Evolutionary conservation across 37 sponge, comb jelly and placozoan species (phyloP), one percentile per base, ranked within the genome.

Genomic region (Mnemiopsis leidyi): DNA sequence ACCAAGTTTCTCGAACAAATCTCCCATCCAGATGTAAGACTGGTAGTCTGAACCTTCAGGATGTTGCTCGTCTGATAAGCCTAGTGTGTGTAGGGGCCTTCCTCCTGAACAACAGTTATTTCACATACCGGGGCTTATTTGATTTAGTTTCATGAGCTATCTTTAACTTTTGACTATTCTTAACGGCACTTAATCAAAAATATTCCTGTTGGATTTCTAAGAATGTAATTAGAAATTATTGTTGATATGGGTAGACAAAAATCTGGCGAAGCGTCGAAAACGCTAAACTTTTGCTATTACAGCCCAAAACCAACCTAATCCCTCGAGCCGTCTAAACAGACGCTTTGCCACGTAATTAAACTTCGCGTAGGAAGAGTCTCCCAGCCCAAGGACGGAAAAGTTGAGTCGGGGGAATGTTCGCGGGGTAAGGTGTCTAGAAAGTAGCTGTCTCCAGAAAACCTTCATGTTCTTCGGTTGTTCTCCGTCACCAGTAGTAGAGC

Each of bases 381-480:
- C 99, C 1, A 99, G 94, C 0, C 97, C 99, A n/a, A 97, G 92
- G 0, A 99, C 96, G 20, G 94, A 94, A 40, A 94, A 93, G 67
- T 94, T 69, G 31, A 96, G 37, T 7, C 32, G 21, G 25, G 90
- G 40, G 21, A 99, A 93, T 0, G 96, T 95, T 68, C 95, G 94
- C 0, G 39, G 28, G 0, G 97, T 97, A 25, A 99, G 96, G 73
- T 93, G 95, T 68, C 93, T 93, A 1, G 96, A 93, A 33, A 99
- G 88, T 31, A 99, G 83, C 33, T 96, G 96, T 34, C 94, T 83
- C 99, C 99, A 99, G 69, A 96, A 95, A 26, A 93, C 79, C 71
- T 95, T 96, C 99, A 99, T 99, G 95, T 99, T 99, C 76, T 99
- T 98, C 0, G 99, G 99, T 92, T 97, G 97, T 38, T 99, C 99